Conservation (phyloP, 1,140 invertebrate species). For the Drosophila nasuta region DNA sequence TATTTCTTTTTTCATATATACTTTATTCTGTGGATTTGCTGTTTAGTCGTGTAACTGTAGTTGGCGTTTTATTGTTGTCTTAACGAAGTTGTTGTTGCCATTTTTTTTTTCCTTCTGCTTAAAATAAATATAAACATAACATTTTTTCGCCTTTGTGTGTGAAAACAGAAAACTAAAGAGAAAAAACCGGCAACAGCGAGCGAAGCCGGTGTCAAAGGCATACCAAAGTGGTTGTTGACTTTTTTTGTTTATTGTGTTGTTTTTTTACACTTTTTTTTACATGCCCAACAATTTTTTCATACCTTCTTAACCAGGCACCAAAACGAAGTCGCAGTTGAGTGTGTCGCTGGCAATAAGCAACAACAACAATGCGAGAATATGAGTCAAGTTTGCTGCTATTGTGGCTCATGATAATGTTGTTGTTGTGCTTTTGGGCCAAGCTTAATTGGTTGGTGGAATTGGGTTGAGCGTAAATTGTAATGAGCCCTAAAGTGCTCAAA, state of each 20-base stretch:
- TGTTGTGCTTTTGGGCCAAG: slow-evolving; percentile 35
- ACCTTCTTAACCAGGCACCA: slow-evolving; percentile 38
- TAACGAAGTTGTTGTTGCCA: slow-evolving; percentile 33
- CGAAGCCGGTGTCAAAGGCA: slow-evolving; percentile 59
- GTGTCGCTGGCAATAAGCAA: too few species aligned
- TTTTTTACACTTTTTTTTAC: slow-evolving; percentile 47
- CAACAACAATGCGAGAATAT: slow-evolving; percentile 52
- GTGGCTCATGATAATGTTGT: slow-evolving; percentile 20
- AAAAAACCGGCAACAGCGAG: slow-evolving; percentile 49
- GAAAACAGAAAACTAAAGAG: slow-evolving; percentile 41
- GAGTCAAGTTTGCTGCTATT: slow-evolving; percentile 64
- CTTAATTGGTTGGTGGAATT: slow-evolving; percentile 74
- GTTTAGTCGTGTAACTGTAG: slow-evolving; percentile 57
- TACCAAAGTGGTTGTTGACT: slow-evolving; percentile 80
- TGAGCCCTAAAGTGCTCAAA: slow-evolving; percentile 54
- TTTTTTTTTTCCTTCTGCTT: slow-evolving; percentile 10
- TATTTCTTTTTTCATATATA: not conserved
- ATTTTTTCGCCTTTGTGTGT: slow-evolving; percentile 46
- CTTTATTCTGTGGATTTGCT: slow-evolving; percentile 29
- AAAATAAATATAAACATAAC: slow-evolving; percentile 67
- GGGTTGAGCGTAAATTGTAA: slow-evolving; percentile 71
- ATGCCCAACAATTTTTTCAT: slow-evolving; percentile 43
- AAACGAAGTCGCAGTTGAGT: slow-evolving; percentile 25
- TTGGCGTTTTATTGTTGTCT: slow-evolving; percentile 54
- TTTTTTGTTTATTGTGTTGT: slow-evolving; percentile 35